phyloP scores from a whole-genome alignment of 2,113 vertebrate species.

The Brachyhypopomus occidentalis region DNA sequence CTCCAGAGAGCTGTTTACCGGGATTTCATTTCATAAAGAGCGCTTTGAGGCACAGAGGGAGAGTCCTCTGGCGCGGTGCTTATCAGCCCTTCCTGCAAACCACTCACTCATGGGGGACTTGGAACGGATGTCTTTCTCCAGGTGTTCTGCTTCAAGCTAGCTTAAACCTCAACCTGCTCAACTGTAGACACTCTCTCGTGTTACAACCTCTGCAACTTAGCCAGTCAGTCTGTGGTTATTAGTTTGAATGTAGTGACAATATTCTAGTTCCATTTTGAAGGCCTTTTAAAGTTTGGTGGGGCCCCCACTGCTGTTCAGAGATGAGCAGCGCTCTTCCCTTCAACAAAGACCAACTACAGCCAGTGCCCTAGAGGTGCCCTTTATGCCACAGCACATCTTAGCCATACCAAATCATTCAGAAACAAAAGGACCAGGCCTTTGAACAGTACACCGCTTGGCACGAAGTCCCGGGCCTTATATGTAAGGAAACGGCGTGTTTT shows the following conservation, averaged over 20 bases:
- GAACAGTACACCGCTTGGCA: conserved; percentile 53
- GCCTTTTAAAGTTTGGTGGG: not conserved
- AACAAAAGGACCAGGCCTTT: conserved; percentile 50
- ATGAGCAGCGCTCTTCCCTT: not conserved
- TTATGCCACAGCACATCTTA: conserved; percentile 40
- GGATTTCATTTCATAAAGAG: no score
- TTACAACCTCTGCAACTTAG: no score
- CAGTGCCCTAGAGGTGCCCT: conserved; percentile 46
- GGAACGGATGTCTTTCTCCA: conserved; percentile 12
- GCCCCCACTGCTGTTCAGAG: not conserved
- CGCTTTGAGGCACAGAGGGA: no score
- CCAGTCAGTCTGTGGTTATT: not conserved
- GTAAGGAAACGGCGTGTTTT: conserved; percentile 40
- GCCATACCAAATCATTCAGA: conserved; percentile 42
- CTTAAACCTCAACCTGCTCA: no score
- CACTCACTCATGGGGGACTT: not conserved
- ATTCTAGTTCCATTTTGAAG: not conserved
- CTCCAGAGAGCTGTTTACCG: no score
- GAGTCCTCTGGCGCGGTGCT: not conserved
- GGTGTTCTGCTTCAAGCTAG: not conserved
- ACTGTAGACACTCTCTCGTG: no score
- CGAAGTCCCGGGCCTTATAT: conserved; percentile 35
- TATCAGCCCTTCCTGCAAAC: not conserved
- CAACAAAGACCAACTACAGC: conserved; percentile 7
- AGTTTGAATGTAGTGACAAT: not conserved